Base-by-base conservation (phyloP, 2,797 vertebrate species). In the Aplochiton taeniatus region DNA sequence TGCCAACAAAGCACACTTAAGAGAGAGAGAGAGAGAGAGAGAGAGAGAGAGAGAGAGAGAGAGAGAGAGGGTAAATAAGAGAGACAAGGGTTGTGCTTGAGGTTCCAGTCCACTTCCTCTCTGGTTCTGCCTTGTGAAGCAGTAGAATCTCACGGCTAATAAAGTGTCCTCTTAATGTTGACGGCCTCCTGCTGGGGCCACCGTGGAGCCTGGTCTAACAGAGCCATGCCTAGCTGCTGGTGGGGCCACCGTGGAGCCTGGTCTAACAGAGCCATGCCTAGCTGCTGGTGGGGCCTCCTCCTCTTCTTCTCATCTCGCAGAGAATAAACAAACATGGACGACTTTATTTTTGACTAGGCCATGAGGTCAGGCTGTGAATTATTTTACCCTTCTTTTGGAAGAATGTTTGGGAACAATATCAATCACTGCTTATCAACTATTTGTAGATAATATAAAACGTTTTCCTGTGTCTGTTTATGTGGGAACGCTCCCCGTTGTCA, bases 131-230 rank as follows among this genome's bases (percentile, higher is more conserved):
- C 31, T 42, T 13, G 31, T 41, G 17, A 11, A 60, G 52, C 46
- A 58, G 12, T 56, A 56, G 50, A 51, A 56, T 66, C 59, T 50
- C 31, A 56, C 20, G 31, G 43, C 4, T 4, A 43, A 61, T 68
- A 8, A 53, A 49, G 17, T 43, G 20, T 42, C 41, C 31, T 41
- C 41, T 9, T 42, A 31, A 56, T 47, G 48, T 58, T 56, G 48
- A 53, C 9, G 58, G 57, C 61, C 46, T 62, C 8, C 50, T 63
- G 54, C 61, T 47, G 31, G 58, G 54, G 66, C 53, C 17, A 60
- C 19, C 49, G 51, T 42, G 20, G 43, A 41, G 55, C 55, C 31
- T 6, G 6, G 31, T 31, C 31, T 6, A 31, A 31, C 31, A 31
- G 6, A 31, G 31, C 3, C 31, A 2, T 31, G 31, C 6, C 31